phyloP scores from a whole-genome alignment of 2,113 vertebrate species.

The Leiothrix lutea region DNA sequence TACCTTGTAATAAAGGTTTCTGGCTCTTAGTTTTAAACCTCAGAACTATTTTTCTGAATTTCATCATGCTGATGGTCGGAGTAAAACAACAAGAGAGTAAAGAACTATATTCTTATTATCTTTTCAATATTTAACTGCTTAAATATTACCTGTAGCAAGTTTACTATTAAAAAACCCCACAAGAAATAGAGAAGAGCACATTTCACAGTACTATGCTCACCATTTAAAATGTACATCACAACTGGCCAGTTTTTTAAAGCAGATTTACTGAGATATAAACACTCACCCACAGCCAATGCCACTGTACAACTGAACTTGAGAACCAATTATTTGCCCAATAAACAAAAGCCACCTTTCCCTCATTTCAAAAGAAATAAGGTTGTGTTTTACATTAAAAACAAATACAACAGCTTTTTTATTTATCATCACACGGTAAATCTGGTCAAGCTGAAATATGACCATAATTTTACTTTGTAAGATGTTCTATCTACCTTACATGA shows the following conservation, averaged over 20 bases:
- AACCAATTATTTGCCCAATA: not conserved
- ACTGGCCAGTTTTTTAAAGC: not conserved
- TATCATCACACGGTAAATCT: not conserved
- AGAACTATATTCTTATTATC: not conserved
- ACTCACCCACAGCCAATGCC: not conserved
- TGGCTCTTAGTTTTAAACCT: not conserved
- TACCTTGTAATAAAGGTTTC: not conserved
- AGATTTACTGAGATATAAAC: not conserved
- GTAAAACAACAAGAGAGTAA: not conserved
- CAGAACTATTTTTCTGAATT: not conserved
- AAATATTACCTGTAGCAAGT: not conserved
- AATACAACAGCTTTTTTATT: not conserved
- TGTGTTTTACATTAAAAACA: not conserved
- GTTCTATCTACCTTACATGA: not conserved
- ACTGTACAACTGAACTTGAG: not conserved
- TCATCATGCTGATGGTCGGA: not conserved
- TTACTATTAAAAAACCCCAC: not conserved
- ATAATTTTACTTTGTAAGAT: not conserved
- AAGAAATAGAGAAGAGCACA: not conserved
- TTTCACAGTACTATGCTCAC: not conserved
- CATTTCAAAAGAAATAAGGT: not conserved
- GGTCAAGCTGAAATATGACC: not conserved
- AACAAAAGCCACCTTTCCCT: not conserved
- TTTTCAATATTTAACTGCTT: not conserved
- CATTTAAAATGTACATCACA: not conserved